Conservation (phyloP, 2,797 vertebrate species). For the Coluber constrictor region DNA sequence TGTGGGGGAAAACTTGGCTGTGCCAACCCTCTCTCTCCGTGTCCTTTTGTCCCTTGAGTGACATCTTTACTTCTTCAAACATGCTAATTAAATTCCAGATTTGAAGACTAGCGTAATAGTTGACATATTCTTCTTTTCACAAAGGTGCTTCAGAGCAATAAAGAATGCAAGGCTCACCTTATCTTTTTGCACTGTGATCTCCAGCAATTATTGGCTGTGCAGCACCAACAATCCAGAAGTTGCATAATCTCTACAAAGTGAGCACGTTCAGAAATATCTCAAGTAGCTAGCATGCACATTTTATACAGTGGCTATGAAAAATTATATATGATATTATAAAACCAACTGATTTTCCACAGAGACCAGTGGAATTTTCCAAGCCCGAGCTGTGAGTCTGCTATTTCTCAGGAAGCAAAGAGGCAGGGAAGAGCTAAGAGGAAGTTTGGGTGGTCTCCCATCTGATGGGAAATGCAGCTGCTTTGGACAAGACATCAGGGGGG, state of each 20-base stretch:
- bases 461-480: not conserved
- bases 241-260: constrained; percentile 39
- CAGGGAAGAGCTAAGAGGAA: not conserved
- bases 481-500: not conserved
- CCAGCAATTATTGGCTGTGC: not conserved
- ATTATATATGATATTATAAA: constrained; percentile 22
- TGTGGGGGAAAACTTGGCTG: not conserved
- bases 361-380: constrained; percentile 59
- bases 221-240: not conserved
- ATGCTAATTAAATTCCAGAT: not conserved
- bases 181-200: constrained; percentile 36
- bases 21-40: not conserved
- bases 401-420: not conserved
- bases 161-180: constrained; percentile 41
- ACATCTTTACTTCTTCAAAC: not conserved
- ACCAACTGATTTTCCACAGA: not conserved
- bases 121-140: not conserved
- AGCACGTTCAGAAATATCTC: constrained; percentile 26
- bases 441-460: not conserved
- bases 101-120: not conserved
- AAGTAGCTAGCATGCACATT: constrained; percentile 1
- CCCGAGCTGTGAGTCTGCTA: rapidly evolving
- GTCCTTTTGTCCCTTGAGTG: not conserved
- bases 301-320: constrained; percentile 46
- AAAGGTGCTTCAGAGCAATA: not conserved